These are phyloP conservation scores for Drosophila mercatorum DNA, from an alignment of 2,888 invertebrate genomes.

Conservation along the genomic window DNA sequence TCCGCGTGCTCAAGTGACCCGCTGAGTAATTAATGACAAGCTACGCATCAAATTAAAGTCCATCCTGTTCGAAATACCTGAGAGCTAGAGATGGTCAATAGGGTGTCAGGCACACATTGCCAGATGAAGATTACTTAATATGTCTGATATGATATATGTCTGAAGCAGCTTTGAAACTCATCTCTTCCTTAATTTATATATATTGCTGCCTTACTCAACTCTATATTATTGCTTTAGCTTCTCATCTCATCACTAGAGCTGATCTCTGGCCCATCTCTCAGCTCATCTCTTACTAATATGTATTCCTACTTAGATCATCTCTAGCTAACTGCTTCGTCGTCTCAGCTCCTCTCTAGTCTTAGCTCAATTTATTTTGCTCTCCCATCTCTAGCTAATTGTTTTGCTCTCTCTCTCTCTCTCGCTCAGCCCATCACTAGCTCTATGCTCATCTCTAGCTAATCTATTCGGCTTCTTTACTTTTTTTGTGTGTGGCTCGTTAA, in stretches of 20 bases:
- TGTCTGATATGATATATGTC: too few relatives aligned
- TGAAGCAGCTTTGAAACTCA: too few relatives aligned
- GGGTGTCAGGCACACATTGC: not conserved
- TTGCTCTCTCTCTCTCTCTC: not conserved
- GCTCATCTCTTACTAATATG: not conserved
- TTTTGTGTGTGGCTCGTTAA: constrained; percentile 11
- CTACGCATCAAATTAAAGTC: constrained; percentile 33
- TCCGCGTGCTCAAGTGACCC: constrained; percentile 72
- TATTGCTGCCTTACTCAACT: too few relatives aligned
- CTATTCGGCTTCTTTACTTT: constrained; percentile 18
- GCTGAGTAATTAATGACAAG: constrained; percentile 75
- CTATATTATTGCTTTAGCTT: too few relatives aligned
- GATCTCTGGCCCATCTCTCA: too few relatives aligned
- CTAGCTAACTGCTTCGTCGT: not conserved
- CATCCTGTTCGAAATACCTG: constrained; percentile 38
- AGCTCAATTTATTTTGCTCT: not conserved
- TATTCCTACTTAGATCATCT: not conserved
- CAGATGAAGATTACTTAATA: not conserved
- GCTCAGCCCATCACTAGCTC: not conserved
- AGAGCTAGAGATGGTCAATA: not conserved
- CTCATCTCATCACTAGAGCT: not conserved
- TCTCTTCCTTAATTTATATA: too few relatives aligned
- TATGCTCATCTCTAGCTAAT: constrained; percentile 23
- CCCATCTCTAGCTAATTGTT: constrained; percentile 5
- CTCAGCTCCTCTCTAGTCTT: not conserved